Evolutionary conservation across 2,797 vertebrate genomes (phyloP).

Genomic region (Tachyglossus aculeatus): DNA sequence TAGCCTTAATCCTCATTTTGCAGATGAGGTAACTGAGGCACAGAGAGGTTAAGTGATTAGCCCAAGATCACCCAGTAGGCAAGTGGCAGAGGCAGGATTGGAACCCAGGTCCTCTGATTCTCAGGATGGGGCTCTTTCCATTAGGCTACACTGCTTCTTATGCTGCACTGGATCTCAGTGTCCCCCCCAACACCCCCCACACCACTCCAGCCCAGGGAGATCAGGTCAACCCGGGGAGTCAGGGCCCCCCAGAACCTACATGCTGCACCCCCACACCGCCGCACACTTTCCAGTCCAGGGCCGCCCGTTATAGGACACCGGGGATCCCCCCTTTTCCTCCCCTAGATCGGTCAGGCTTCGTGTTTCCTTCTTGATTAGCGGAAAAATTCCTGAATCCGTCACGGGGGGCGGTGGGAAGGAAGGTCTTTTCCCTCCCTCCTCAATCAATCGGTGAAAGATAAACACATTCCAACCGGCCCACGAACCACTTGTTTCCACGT

Average conservation of each 20-base stretch:
- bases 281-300: conserved; percentile 64
- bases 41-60: too few species aligned
- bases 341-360: conserved; percentile 16
- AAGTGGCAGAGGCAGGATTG: too few species aligned
- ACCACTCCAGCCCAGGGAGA: too few species aligned
- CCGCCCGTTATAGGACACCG: conserved; percentile 52
- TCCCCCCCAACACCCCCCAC: too few species aligned
- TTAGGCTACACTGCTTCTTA: too few species aligned
- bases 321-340: conserved; percentile 55
- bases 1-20: too few species aligned
- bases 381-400: conserved; percentile 69
- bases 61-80: too few species aligned
- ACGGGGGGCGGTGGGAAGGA: conserved; percentile 65
- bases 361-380: conserved; percentile 72
- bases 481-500: conserved; percentile 58
- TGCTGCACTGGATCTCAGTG: too few species aligned
- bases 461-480: conserved; percentile 49
- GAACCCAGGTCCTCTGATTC: too few species aligned
- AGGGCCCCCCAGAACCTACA: background rate
- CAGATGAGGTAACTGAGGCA: too few species aligned
- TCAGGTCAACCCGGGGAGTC: too few species aligned
- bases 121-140: too few species aligned
- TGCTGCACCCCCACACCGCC: background rate
- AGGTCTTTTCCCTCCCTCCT: conserved; percentile 34
- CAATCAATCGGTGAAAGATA: conserved; percentile 62